Evolutionary conservation across 2,113 vertebrate genomes (phyloP).

Genomic region (Chauna torquata): DNA sequence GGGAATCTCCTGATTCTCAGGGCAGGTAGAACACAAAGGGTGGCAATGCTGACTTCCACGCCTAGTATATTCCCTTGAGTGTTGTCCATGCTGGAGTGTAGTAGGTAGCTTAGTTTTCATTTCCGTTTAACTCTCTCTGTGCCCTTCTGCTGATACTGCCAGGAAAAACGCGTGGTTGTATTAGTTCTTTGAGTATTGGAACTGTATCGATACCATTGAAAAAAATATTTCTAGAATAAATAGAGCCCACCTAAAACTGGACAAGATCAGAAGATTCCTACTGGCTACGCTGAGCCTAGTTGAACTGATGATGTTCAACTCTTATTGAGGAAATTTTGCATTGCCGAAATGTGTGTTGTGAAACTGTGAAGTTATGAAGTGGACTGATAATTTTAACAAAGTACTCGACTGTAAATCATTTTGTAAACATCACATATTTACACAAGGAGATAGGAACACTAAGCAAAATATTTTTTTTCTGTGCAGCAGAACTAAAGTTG

Average conservation of each 20-base stretch:
- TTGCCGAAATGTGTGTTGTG: not conserved
- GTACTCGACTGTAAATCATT: not conserved
- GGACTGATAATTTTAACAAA: not conserved
- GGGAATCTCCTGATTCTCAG: not conserved
- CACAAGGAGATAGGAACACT: not conserved
- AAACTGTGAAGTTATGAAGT: not conserved
- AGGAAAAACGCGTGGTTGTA: rapidly evolving
- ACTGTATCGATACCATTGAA: not conserved
- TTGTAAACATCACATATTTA: not conserved
- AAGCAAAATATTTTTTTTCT: not conserved
- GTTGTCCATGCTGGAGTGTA: not conserved
- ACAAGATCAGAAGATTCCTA: not conserved
- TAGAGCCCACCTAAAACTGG: not conserved
- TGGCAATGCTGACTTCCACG: not conserved
- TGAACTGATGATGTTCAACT: not conserved
- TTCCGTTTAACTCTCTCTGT: not conserved
- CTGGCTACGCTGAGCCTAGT: rapidly evolving
- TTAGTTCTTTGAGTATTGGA: not conserved
- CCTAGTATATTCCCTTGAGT: not conserved
- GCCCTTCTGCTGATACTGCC: not conserved
- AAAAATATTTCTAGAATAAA: not conserved
- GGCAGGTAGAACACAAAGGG: not conserved
- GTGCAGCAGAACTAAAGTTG: not conserved
- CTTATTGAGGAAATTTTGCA: rapidly evolving
- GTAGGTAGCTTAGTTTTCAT: not conserved